Evolutionary conservation across 2,797 vertebrate species (phyloP).

Genomic region (Menidia menidia): DNA sequence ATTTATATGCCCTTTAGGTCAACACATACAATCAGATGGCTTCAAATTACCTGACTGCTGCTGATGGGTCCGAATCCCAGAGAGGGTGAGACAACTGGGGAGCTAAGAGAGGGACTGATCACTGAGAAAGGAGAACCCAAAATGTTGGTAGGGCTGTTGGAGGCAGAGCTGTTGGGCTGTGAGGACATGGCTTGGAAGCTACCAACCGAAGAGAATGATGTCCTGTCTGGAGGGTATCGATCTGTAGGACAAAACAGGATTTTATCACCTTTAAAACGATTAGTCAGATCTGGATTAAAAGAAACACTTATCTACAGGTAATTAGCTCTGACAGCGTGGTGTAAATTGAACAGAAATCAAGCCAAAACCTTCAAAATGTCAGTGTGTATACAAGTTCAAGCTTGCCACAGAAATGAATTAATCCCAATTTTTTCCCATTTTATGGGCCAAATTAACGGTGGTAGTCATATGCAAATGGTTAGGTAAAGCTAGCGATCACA

Average conservation of each 20-base stretch:
- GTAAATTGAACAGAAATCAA: neutral
- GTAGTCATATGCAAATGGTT: neutral
- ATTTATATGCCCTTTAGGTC: neutral
- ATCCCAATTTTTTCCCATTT: neutral
- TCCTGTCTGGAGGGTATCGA: constrained; percentile 81
- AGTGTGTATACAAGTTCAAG: neutral
- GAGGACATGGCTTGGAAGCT: constrained; percentile 76
- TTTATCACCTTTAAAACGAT: neutral
- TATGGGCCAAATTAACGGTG: neutral
- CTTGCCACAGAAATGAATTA: neutral
- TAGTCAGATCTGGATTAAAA: neutral
- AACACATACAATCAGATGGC: neutral
- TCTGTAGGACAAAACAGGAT: constrained; percentile 66
- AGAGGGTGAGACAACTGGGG: constrained; percentile 86
- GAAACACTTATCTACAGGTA: neutral
- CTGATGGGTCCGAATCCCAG: constrained; percentile 90
- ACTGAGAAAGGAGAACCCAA: constrained; percentile 90
- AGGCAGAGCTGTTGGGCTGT: constrained; percentile 79
- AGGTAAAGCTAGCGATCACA: neutral
- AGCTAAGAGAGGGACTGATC: constrained; percentile 89
- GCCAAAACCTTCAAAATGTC: neutral
- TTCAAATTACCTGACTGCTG: constrained; percentile 86
- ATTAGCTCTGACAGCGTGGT: neutral
- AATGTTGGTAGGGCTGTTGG: constrained; percentile 85
- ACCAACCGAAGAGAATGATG: constrained; percentile 57